Conservation (phyloP, 2,113 vertebrate genomes). For the Pseudolaguvia tuberculata region DNA sequence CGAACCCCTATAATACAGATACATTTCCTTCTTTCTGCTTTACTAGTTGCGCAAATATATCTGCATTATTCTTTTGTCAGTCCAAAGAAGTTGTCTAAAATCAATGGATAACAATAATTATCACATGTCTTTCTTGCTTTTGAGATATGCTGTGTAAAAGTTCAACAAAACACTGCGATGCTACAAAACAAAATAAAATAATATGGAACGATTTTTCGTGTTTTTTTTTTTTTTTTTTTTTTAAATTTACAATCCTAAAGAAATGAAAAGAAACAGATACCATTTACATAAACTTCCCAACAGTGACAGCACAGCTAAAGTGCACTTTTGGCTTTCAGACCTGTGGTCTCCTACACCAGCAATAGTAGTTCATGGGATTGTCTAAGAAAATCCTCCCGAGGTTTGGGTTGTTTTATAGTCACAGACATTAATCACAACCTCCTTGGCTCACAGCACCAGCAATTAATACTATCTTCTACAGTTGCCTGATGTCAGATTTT, state of each 20-base stretch:
- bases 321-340: constrained; percentile 65
- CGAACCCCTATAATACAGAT: too few relatives aligned
- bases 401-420: constrained; percentile 36
- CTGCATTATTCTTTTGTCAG: constrained; percentile 59
- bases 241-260: constrained; percentile 28
- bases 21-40: constrained; percentile 31
- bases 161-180: constrained; percentile 42
- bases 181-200: constrained; percentile 2
- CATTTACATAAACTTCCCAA: constrained; percentile 52
- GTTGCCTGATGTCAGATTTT: constrained; percentile 9
- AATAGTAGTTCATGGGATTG: constrained; percentile 45
- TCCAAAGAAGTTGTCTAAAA: constrained; percentile 48
- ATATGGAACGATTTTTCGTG: neutral
- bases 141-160: constrained; percentile 43
- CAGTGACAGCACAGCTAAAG: constrained; percentile 61
- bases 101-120: neutral
- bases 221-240: constrained; percentile 15
- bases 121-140: constrained; percentile 17
- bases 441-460: constrained; percentile 17
- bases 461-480: constrained; percentile 4
- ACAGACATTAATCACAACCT: constrained; percentile 45
- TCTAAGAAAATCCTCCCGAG: constrained; percentile 28
- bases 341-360: constrained; percentile 52
- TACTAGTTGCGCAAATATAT: constrained; percentile 51
- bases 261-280: constrained; percentile 67